Base-by-base conservation (phyloP, 2,113 vertebrate species). In the Rhinoptilus africanus region DNA sequence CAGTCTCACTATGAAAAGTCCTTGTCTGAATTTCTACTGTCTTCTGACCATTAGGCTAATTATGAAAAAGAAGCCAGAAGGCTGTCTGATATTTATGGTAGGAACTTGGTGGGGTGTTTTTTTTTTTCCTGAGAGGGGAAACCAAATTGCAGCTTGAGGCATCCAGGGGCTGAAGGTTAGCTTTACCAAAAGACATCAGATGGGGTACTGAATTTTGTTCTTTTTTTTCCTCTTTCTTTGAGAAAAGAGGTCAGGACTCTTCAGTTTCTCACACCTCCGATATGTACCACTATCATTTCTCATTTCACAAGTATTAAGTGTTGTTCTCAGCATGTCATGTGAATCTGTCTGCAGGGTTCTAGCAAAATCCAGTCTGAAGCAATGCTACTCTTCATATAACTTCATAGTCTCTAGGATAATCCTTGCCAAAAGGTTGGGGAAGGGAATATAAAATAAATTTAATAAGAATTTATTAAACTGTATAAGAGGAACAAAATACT, bases 281-380 rank as follows among this genome's bases (percentile, higher is more conserved):
- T 60, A 32, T 2, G 2, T 21, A 41, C 37, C 20, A 8, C 30
- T 47, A 26, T 48, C 2, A 13, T 9, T 53, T 80, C 59, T 73
- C 54, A 35, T n/a, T 88, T 67, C 22, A 39, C 37, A 43, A 75
- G 9, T 84, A 63, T 37, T 78, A 88, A 21, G 39, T 57, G 19
- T 23, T 77, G 9, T 63, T 88, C 34, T 75, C 5, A 0, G 18
- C 9, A 45, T 7, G 35, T 34, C 48, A 16, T 0, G 0, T 57
- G 27, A 81, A 45, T 76, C 53, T 68, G 34, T 63, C 75, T 83
- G 30, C 35, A 43, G 68, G 67, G n/a, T 95, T 64, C 83, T 73
- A 87, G 59, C 12, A 89, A 87, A 87, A 85, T 78, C n/a, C 56
- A 67, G 24, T 32, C 15, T 0, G 6, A 84, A 80, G n/a, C 28